Conservation (phyloP, 2,888 invertebrate genomes). For the Plagodis pulveraria region DNA sequence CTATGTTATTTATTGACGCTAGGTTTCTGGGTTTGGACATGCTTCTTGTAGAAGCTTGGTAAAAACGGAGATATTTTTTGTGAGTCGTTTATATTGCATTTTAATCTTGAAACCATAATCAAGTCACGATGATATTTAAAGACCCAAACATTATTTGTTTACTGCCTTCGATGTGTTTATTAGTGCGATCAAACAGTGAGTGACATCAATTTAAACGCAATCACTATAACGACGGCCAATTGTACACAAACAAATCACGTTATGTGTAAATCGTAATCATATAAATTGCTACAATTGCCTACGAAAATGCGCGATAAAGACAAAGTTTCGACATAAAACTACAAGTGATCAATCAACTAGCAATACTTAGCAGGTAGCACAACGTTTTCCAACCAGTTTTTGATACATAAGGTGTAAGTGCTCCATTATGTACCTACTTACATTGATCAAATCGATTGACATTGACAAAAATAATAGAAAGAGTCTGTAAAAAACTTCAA, state of each 20-base stretch:
- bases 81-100: no score
- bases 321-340: conserved; percentile 56
- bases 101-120: no score
- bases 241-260: conserved; percentile 62
- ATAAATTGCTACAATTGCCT: conserved; percentile 68
- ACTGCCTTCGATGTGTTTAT: conserved; percentile 19
- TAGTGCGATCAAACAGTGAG: conserved; percentile 53
- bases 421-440: no score
- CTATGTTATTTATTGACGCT: no score
- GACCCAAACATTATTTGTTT: neutral
- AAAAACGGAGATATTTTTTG: no score
- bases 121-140: neutral
- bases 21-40: no score
- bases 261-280: conserved; percentile 66
- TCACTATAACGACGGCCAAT: conserved; percentile 61
- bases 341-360: conserved; percentile 52
- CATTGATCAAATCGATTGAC: no score
- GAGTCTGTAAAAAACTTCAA: no score
- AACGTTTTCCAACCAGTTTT: conserved; percentile 12
- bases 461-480: no score
- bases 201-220: conserved; percentile 71
- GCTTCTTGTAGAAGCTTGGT: no score
- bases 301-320: conserved; percentile 55
- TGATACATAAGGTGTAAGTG: neutral
- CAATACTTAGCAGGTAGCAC: conserved; percentile 13